A percentile compares a stretch with the other conserved stretches of the same genome.
These are phyloP conservation scores for Porites lutea DNA, from an alignment of 64 coral and sea anemone species.

Conservation along the genomic window DNA sequence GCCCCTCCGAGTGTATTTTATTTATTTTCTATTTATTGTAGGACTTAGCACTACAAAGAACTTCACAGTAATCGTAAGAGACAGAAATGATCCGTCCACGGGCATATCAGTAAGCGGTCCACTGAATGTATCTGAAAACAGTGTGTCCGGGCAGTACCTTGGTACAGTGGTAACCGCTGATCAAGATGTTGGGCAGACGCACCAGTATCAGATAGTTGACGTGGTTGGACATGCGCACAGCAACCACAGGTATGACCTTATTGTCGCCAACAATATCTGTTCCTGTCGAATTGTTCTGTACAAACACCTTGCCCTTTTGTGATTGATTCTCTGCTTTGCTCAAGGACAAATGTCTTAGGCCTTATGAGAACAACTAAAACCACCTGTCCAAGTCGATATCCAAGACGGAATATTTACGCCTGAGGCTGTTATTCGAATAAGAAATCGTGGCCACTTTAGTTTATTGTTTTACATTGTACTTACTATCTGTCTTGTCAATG, in stretches of 20 bases:
- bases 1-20: neutral
- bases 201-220: slow-evolving; percentile 66
- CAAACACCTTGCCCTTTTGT: too few relatives aligned
- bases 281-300: too few relatives aligned
- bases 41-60: slow-evolving; percentile 83
- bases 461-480: too few relatives aligned
- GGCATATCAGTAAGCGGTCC: slow-evolving; percentile 61
- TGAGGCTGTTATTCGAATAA: too few relatives aligned
- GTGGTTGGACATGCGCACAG: slow-evolving; percentile 49
- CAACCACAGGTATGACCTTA: neutral
- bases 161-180: slow-evolving; percentile 52
- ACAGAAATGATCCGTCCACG: slow-evolving; percentile 82
- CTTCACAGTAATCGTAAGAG: slow-evolving; percentile 75
- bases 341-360: too few relatives aligned
- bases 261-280: too few relatives aligned
- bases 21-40: neutral
- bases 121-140: slow-evolving; percentile 75
- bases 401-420: too few relatives aligned
- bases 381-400: too few relatives aligned
- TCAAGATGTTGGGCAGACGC: slow-evolving; percentile 67
- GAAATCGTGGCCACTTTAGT: too few relatives aligned
- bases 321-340: too few relatives aligned
- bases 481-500: too few relatives aligned
- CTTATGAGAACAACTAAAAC: too few relatives aligned
- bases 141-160: slow-evolving; percentile 60